phyloP scores from a whole-genome alignment of 2,797 vertebrate genomes.

The Macropus fuliginosus region DNA sequence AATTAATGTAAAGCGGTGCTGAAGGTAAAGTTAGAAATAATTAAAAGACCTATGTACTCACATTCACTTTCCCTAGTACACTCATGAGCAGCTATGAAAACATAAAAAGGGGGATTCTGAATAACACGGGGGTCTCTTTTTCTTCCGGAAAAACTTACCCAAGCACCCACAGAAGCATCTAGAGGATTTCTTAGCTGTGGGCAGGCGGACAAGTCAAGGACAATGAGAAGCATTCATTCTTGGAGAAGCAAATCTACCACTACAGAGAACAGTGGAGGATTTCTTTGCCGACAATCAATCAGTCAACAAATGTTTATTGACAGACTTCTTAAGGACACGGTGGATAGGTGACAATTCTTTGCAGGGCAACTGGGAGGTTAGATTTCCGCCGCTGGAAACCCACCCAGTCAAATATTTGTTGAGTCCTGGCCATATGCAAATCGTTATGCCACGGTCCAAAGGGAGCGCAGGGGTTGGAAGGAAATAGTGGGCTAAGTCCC shows the following conservation, averaged over 20 bases:
- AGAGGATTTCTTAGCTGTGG: constrained; percentile 39
- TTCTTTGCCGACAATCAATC: constrained; percentile 46
- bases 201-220: neutral
- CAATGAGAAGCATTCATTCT: constrained; percentile 19
- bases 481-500: constrained; percentile 32
- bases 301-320: constrained; percentile 54
- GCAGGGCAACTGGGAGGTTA: constrained; percentile 32
- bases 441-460: neutral
- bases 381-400: constrained; percentile 59
- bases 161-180: constrained; percentile 45
- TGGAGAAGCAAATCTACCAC: constrained; percentile 5
- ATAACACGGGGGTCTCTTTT: neutral
- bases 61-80: neutral
- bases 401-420: constrained; percentile 55
- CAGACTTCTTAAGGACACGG: constrained; percentile 48
- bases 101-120: neutral
- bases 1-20: neutral
- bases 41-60: neutral
- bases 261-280: constrained; percentile 31
- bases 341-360: constrained; percentile 56
- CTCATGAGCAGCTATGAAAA: neutral
- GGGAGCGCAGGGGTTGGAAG: constrained; percentile 10
- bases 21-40: neutral
- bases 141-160: constrained; percentile 38
- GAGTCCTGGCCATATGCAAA: constrained; percentile 16